Base-by-base conservation (phyloP, 2,888 invertebrate genomes). In the Dioctria rufipes region DNA sequence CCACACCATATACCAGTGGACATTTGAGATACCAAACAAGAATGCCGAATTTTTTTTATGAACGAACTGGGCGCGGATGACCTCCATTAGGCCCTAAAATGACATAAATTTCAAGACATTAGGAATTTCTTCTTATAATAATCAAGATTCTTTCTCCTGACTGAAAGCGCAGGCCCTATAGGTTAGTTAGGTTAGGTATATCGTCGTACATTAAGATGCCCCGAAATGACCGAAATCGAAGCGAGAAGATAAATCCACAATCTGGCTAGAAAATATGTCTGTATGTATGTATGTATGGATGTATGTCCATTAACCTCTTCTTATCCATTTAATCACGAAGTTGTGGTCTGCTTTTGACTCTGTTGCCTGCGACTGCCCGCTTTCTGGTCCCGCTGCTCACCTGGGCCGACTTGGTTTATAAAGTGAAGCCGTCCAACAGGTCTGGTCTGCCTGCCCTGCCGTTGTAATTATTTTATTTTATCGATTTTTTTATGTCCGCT, bases 391-490 rank as follows among this genome's bases (percentile, higher is more conserved):
- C 54, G 73, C 25, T 25, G 25, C 60, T 43, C 46, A 43, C 11
- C 61, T 25, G 25, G 77, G 25, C 9, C 58, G 43, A 43, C 63
- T 37, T 13, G 66, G 40, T 51, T 78, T 66, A 54, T 78, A 54
- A 78, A 78, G 46, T 37, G 54, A 66, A 54, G 79, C 58, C 79
- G 67, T 79, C 79, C 69, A 79, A 79, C 79, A 67, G 79, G 79
- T 79, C 79, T 25, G 25, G 25, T 25, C 25, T 25, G 25, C 25
- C 25, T 25, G 25, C 25, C 25, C 25, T 78, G 58, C 60, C 77
- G 79, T 79, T 79, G 79, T 79, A 79, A 79, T 79, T 79, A 79
- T 79, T 79, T 79, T 79, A 66, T 79, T 69, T 79, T 79, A 79
- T 79, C 67, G 79, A 79, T 67, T 79, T 79, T 25, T 79, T 79